Evolutionary conservation across 2,797 vertebrate species (phyloP).

Genomic region (Alectoris magna): DNA sequence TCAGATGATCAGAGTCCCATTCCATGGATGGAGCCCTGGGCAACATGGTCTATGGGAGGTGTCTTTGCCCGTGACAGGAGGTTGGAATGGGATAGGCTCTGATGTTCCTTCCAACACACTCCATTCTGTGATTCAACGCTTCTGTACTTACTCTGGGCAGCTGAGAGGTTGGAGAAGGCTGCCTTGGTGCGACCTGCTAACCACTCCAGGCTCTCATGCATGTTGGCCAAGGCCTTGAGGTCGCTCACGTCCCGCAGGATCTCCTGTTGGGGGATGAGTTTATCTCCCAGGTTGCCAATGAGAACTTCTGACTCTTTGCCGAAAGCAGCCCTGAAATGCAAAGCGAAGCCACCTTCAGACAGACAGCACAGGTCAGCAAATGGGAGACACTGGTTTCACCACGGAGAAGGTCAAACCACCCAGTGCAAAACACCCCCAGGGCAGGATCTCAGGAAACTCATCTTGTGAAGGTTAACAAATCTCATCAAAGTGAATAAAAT

Average conservation of each 20-base stretch:
- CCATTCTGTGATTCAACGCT: background rate
- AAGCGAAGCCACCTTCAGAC: background rate
- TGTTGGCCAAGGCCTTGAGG: slow-evolving; percentile 95
- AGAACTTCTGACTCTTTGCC: slow-evolving; percentile 97
- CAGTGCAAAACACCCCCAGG: fast-evolving
- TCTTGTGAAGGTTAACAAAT: background rate
- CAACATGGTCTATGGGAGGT: background rate
- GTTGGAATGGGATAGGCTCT: background rate
- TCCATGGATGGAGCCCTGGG: background rate
- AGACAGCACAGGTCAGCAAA: background rate
- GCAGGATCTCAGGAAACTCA: fast-evolving
- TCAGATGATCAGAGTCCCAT: background rate
- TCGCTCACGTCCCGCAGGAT: slow-evolving; percentile 95
- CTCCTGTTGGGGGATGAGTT: slow-evolving; percentile 94
- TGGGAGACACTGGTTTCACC: background rate
- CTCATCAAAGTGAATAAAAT: background rate
- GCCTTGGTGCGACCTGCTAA: slow-evolving; percentile 88
- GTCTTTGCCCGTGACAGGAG: background rate
- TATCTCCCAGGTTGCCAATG: slow-evolving; percentile 97
- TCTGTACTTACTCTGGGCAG: slow-evolving; percentile 85
- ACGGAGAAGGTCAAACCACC: background rate
- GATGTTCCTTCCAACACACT: background rate
- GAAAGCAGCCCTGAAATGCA: slow-evolving; percentile 88
- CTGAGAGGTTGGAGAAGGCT: slow-evolving; percentile 88
- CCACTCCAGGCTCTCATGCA: slow-evolving; percentile 99